phyloP scores from a whole-genome alignment of 2,113 vertebrate genomes.

The Cyrtonyx montezumae region DNA sequence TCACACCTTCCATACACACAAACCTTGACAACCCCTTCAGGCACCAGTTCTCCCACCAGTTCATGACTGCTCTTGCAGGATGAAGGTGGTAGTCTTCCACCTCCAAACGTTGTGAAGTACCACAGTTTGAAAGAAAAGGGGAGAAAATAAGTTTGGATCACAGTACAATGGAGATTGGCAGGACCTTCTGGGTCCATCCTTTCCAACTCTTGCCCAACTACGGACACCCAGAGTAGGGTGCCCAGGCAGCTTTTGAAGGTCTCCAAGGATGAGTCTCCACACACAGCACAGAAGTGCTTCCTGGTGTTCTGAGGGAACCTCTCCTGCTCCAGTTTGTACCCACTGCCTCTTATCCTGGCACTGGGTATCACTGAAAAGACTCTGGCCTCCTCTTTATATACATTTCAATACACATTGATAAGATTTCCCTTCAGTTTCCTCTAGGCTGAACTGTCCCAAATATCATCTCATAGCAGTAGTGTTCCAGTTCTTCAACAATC shows the following conservation, averaged over 20 bases:
- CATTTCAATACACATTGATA: neutral
- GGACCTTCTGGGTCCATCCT: neutral
- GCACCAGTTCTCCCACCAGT: fast-evolving
- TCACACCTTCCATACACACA: fast-evolving
- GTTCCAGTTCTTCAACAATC: neutral
- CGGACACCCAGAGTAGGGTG: neutral
- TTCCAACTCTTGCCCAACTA: neutral
- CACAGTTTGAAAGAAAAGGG: neutral
- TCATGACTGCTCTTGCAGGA: neutral
- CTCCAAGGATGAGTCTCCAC: neutral
- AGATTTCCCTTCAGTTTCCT: neutral
- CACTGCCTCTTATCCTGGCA: neutral
- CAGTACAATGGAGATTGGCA: neutral
- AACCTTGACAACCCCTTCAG: fast-evolving
- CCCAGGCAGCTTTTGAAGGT: neutral
- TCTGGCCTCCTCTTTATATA: neutral
- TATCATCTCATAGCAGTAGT: neutral
- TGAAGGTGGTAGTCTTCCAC: neutral
- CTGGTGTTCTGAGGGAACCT: neutral
- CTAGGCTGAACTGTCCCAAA: neutral
- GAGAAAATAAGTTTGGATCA: neutral
- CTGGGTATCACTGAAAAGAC: neutral
- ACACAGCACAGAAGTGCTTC: neutral
- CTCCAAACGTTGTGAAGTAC: neutral
- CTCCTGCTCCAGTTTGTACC: neutral